Base-by-base conservation (phyloP, 2,888 invertebrate species). In the Spodoptera littoralis region DNA sequence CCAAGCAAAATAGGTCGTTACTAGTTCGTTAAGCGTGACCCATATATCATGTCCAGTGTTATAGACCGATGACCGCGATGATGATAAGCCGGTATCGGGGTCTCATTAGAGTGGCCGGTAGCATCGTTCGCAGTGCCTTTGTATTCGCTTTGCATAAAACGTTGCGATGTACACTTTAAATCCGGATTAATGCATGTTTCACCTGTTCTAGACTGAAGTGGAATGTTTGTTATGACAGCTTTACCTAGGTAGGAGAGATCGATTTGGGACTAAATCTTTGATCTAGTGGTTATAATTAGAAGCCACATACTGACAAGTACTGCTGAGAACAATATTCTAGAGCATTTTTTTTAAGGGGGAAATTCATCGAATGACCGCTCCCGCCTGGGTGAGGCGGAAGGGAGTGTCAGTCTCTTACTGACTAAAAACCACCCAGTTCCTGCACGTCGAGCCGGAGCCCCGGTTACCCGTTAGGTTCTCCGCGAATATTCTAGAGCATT, bases 1-100 rank as follows among this genome's bases (percentile, higher is more conserved):
- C 61, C 69, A 65, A 70, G 60, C 72, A 67, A 88, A 82, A 86
- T 87, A 75, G 87, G 85, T 84, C 85, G 76, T 68, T 76, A 67
- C 82, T 78, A 77, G 60, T 72, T 79, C 78, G 77, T 77, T 71
- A 76, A 74, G 76, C 75, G 78, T 84, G 87, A 88, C 88, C 88
- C 72, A 85, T 74, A 82, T 84, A 55, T 49, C 30, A 24, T 59
- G 63, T 58, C 82, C 83, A 81, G 76, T 46, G 12, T 8, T 60
- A 49, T 62, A 56, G 74, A 74, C 49, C 69, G 52, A 12, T 64
- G 52, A 22, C 41, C 49, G 53, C 57, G 45, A 60, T 11, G 45
- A 46, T 48, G 41, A 3, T 1, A n/a, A n/a, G 47, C 64, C 30
- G 6, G 43, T 22, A 30, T 9, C 11, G 27, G 46, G 66, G 8